phyloP scores from a whole-genome alignment of 2,113 vertebrate species.

The Bagarius yarrelli region DNA sequence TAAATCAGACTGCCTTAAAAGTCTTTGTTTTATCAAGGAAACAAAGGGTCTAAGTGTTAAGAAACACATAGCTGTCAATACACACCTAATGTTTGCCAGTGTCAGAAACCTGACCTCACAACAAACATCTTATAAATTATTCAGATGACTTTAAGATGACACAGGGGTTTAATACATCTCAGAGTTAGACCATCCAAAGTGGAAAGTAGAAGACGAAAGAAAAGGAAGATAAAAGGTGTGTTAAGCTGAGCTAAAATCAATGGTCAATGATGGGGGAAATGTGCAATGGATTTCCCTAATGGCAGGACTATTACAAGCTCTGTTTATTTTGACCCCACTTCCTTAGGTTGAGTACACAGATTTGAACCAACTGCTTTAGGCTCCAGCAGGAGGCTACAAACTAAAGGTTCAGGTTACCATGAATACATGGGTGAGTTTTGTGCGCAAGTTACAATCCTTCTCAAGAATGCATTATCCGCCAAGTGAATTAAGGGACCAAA shows the following conservation, averaged over 20 bases:
- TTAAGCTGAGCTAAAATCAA: constrained; percentile 74
- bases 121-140: constrained; percentile 73
- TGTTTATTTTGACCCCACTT: constrained; percentile 70
- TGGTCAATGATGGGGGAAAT: constrained; percentile 65
- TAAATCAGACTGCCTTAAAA: constrained; percentile 27
- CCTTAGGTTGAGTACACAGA: constrained; percentile 61
- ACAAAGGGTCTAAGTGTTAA: constrained; percentile 53
- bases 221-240: constrained; percentile 50
- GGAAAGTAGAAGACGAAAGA: constrained; percentile 24
- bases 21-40: constrained; percentile 31
- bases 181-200: constrained; percentile 60
- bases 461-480: too few relatives aligned
- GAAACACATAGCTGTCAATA: constrained; percentile 40
- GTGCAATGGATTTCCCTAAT: constrained; percentile 75
- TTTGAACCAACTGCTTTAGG: constrained; percentile 58
- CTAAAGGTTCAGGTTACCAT: constrained; percentile 45
- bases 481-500: not conserved
- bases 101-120: constrained; percentile 63
- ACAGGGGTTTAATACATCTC: constrained; percentile 66
- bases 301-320: constrained; percentile 74
- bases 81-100: constrained; percentile 53
- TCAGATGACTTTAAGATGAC: constrained; percentile 67
- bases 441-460: not conserved
- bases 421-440: constrained; percentile 53
- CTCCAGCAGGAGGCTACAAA: constrained; percentile 53